Evolutionary conservation across 2,113 vertebrate genomes (phyloP).

Genomic region (Sminthopsis crassicaudata): DNA sequence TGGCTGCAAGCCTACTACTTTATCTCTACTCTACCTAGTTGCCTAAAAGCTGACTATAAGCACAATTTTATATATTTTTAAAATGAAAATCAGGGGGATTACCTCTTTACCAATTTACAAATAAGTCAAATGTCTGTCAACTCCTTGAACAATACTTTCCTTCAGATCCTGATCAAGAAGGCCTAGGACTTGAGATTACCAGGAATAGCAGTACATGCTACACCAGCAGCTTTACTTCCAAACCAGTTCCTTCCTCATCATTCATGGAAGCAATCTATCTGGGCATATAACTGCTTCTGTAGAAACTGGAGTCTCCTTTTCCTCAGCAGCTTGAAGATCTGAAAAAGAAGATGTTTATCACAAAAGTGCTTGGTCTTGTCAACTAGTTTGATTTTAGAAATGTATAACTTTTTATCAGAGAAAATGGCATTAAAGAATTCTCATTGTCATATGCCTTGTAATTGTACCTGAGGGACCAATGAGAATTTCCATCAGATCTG

Average conservation of each 20-base stretch:
- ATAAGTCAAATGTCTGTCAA: neutral
- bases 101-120: no score
- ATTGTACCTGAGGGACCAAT: neutral
- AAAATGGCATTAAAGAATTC: neutral
- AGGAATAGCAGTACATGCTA: neutral
- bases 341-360: neutral
- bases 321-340: neutral
- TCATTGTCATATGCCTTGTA: neutral
- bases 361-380: neutral
- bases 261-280: neutral
- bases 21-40: no score
- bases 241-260: neutral
- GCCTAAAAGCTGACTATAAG: neutral
- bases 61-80: no score
- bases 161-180: neutral
- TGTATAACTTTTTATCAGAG: neutral
- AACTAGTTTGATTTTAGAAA: neutral
- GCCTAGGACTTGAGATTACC: neutral
- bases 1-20: no score
- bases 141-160: neutral
- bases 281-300: neutral
- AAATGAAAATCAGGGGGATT: no score
- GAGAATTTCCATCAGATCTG: neutral
- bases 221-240: neutral
- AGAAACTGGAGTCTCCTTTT: neutral